These are phyloP conservation scores for Amblyjoppa proteus DNA, from an alignment of 2,888 invertebrate genomes.

Conservation along the genomic window DNA sequence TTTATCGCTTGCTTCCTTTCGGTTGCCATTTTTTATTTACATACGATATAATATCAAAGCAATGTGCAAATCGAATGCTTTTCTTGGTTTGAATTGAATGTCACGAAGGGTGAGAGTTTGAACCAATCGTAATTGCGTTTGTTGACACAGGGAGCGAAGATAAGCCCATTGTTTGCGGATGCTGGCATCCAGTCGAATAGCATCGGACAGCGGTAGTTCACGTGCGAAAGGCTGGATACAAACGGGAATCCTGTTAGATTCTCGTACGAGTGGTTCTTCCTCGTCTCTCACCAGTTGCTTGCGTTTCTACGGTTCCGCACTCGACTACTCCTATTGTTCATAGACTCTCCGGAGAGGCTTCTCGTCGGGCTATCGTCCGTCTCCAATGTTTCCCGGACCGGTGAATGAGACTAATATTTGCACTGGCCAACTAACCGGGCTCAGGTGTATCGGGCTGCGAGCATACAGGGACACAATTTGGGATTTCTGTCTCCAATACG, in stretches of 20 bases:
- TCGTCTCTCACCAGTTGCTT: conserved; percentile 25
- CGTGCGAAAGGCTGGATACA: background rate
- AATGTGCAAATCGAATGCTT: no score
- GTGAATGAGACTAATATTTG: conserved; percentile 20
- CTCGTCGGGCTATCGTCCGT: background rate
- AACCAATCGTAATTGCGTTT: conserved; percentile 21
- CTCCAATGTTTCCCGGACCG: conserved; percentile 7
- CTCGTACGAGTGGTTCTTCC: conserved; percentile 8
- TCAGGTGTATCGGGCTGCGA: conserved; percentile 14
- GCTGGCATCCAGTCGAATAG: background rate
- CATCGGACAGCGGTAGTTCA: background rate
- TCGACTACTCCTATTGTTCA: conserved; percentile 34
- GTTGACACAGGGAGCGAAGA: conserved; percentile 31
- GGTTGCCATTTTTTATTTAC: no score
- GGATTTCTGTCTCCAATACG: background rate
- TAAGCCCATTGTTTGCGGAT: conserved; percentile 3
- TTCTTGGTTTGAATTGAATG: background rate
- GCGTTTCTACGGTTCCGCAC: conserved; percentile 1
- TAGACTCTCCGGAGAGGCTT: conserved; percentile 26
- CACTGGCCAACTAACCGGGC: conserved; percentile 18
- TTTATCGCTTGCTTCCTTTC: no score
- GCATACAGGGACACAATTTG: background rate
- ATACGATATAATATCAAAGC: no score
- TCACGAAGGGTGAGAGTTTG: background rate
- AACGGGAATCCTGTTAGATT: background rate